phyloP scores from a whole-genome alignment of 2,113 vertebrate genomes.

The Acrocephalus arundinaceus region DNA sequence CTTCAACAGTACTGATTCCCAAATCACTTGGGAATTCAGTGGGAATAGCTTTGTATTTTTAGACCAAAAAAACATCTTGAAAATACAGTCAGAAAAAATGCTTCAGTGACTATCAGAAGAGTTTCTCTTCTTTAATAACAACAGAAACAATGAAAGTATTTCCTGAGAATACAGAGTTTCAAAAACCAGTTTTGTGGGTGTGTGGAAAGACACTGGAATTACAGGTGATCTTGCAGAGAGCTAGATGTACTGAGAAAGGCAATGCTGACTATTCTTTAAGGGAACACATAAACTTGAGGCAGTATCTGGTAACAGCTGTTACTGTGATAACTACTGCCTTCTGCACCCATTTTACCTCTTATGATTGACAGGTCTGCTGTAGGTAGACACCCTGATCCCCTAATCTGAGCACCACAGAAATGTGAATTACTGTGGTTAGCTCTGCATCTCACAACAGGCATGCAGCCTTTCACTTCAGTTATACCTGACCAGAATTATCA shows the following conservation, averaged over 20 bases:
- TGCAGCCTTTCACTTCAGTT: neutral
- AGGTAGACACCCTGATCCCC: neutral
- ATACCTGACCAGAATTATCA: neutral
- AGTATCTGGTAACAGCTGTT: neutral
- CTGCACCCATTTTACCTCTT: neutral
- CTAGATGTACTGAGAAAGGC: neutral
- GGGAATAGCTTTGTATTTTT: slow-evolving; percentile 15
- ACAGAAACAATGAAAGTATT: neutral
- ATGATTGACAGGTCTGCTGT: neutral
- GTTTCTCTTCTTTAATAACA: neutral
- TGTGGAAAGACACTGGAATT: neutral
- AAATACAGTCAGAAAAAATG: slow-evolving; percentile 12
- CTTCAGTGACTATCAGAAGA: neutral
- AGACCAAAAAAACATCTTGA: slow-evolving; percentile 51
- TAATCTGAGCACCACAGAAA: neutral
- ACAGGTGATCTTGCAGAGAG: neutral
- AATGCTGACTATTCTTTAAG: neutral
- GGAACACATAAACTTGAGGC: neutral
- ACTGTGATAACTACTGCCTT: neutral
- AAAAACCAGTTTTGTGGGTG: neutral
- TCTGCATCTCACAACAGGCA: neutral
- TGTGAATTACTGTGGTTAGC: neutral
- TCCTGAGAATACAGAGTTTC: neutral
- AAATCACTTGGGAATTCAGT: neutral
- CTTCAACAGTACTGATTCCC: neutral